Base-by-base conservation (phyloP, 2,888 invertebrate genomes). In the Chromoteleia sp. region DNA sequence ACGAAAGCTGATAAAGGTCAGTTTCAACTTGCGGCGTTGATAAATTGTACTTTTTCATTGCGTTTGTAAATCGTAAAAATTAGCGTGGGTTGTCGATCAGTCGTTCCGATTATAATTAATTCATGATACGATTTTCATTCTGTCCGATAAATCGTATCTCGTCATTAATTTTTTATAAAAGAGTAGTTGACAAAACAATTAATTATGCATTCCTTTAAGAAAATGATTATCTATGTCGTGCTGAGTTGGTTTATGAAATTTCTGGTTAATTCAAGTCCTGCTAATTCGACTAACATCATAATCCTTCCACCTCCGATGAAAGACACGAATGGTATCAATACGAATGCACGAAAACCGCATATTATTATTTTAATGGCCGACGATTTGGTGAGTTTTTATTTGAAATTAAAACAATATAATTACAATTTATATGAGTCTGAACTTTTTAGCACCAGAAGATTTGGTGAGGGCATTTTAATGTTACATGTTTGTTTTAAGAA, bases 321-420 rank as follows among this genome's bases (percentile, higher is more conserved):
- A 41, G 58, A 58, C 6, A 29, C 17, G 1, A 61, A 3, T 14
- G 29, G 14, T 14, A 7, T 14, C 2, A 6, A 14, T 1, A 2
- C 14, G 7, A 29, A 10, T 30, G 12, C 8, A 6, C 29, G 7
- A 7, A 86, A 84, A 68, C 91, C 91, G 0, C 87, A 92, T 82
- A 91, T 92, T 54, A 81, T 92, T 21, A 83, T 92, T 33, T 92
- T 92, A 14, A 80, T 92, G 12, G 92, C 91, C 2, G 92, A 92
- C 63, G 92, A 92, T 84, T 84, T 92, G 89, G 91, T 92, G 71
- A 86, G 87, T 82, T 65, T 54, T 25, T 25, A 4, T 4, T 25
- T 25, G 25, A 2, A n/a, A 29, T 41, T 12, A 14, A n/a, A 14
- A 14, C 12, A 2, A 25, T 25, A 25, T 25, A 25, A 4, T 2